These are phyloP conservation scores for Argopecten irradians DNA, from an alignment of 1,140 invertebrate genomes.

Conservation along the genomic window DNA sequence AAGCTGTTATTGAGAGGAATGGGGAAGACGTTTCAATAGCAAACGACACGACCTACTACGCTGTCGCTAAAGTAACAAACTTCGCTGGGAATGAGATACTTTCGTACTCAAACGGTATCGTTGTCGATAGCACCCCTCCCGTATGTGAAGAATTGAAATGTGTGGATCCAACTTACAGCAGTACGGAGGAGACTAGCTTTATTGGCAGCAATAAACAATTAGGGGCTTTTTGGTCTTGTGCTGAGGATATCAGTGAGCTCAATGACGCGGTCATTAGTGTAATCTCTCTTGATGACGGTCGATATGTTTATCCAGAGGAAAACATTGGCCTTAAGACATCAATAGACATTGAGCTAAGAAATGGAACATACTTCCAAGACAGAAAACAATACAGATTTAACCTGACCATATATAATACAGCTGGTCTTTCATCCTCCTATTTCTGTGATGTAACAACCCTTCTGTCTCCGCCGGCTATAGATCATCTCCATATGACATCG, in stretches of 20 bases:
- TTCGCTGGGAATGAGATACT: constrained; percentile 41
- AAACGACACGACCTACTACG: constrained; percentile 40
- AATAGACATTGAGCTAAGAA: constrained; percentile 2
- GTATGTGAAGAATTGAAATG: constrained; percentile 35
- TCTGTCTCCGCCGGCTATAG: constrained; percentile 28
- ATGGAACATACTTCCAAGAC: constrained; percentile 20
- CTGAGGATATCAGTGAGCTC: constrained; percentile 35
- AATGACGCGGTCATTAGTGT: constrained; percentile 13
- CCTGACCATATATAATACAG: constrained; percentile 32
- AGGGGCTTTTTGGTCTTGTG: constrained; percentile 49
- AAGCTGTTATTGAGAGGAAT: not conserved
- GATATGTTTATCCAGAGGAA: constrained; percentile 20
- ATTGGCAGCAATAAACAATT: constrained; percentile 46
- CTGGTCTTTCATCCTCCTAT: constrained; percentile 29
- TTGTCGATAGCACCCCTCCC: constrained; percentile 50
- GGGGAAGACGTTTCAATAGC: not conserved
- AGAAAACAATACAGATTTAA: constrained; percentile 34
- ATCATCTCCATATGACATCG: not conserved
- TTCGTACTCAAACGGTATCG: constrained; percentile 40
- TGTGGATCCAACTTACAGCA: constrained; percentile 42
- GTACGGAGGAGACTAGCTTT: constrained; percentile 15
- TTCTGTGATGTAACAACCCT: constrained; percentile 43
- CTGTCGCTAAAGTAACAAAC: constrained; percentile 42
- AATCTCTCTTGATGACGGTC: constrained; percentile 31
- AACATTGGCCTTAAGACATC: constrained; percentile 25